phyloP scores from a whole-genome alignment of 2,888 invertebrate species.

The Rhaphigaster nebulosa region DNA sequence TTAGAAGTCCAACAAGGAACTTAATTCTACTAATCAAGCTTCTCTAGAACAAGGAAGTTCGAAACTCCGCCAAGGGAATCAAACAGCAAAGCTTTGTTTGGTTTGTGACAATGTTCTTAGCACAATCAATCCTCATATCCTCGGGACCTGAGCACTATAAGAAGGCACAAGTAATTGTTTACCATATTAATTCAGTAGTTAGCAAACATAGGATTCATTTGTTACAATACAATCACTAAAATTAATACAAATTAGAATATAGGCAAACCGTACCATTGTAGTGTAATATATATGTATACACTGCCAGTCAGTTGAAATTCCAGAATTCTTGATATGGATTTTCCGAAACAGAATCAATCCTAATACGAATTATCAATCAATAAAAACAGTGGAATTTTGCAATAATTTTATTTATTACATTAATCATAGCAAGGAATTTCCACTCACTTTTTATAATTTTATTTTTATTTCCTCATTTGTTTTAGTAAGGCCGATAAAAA shows the following conservation, averaged over 20 bases:
- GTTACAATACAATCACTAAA: too few species aligned
- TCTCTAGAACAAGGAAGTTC: background rate
- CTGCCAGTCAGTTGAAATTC: too few species aligned
- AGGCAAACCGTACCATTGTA: too few species aligned
- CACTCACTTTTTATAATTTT: too few species aligned
- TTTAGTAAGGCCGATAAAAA: background rate
- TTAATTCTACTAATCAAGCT: background rate
- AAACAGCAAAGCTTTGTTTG: background rate
- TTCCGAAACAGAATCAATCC: too few species aligned
- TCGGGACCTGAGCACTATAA: background rate
- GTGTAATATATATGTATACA: too few species aligned
- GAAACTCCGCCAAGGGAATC: background rate
- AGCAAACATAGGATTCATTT: background rate
- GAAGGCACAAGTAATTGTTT: background rate
- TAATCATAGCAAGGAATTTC: too few species aligned
- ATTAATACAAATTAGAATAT: too few species aligned
- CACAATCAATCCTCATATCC: background rate
- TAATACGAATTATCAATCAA: too few species aligned
- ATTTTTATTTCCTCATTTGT: too few species aligned
- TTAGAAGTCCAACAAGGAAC: background rate
- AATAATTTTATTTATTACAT: background rate
- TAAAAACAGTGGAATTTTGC: background rate
- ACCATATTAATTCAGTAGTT: background rate
- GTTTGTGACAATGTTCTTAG: background rate
- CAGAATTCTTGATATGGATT: too few species aligned